Evolutionary conservation across 2,888 invertebrate genomes (phyloP).

Genomic region (Heteromyza rotundicornis): DNA sequence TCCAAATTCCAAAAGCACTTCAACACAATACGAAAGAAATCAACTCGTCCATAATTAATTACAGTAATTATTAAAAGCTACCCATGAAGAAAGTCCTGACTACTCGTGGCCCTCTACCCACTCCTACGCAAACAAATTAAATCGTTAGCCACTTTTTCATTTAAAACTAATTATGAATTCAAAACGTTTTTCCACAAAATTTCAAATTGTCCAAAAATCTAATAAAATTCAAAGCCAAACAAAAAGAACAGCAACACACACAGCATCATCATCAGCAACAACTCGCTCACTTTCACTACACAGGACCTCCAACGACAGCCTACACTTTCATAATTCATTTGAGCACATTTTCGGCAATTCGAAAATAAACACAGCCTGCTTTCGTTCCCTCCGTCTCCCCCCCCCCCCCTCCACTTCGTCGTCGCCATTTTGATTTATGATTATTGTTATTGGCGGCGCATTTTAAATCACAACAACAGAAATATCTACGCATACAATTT

Average conservation of each 20-base stretch:
- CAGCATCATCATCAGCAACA: neutral
- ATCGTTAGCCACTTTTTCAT: slow-evolving; percentile 36
- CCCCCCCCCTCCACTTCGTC: neutral
- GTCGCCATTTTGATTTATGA: slow-evolving; percentile 51
- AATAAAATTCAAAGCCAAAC: slow-evolving; percentile 37
- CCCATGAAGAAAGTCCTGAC: slow-evolving; percentile 21
- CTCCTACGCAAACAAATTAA: slow-evolving; percentile 39
- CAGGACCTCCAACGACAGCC: too few species aligned
- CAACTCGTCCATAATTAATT: too few species aligned
- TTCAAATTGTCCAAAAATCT: neutral
- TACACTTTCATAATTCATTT: neutral
- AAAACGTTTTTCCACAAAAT: slow-evolving; percentile 41
- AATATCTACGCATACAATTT: neutral
- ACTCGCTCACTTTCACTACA: neutral
- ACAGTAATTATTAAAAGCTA: too few species aligned
- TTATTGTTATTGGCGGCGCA: slow-evolving; percentile 58
- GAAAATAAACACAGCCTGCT: slow-evolving; percentile 3
- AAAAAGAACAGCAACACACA: neutral
- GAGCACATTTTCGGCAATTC: neutral
- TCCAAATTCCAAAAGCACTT: too few species aligned
- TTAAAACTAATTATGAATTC: slow-evolving; percentile 50
- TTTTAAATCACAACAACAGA: slow-evolving; percentile 51
- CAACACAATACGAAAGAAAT: too few species aligned
- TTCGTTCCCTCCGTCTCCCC: neutral
- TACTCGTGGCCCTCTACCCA: slow-evolving; percentile 29